phyloP scores from a whole-genome alignment of 2,113 vertebrate species.

The Aleadryas rufinucha region DNA sequence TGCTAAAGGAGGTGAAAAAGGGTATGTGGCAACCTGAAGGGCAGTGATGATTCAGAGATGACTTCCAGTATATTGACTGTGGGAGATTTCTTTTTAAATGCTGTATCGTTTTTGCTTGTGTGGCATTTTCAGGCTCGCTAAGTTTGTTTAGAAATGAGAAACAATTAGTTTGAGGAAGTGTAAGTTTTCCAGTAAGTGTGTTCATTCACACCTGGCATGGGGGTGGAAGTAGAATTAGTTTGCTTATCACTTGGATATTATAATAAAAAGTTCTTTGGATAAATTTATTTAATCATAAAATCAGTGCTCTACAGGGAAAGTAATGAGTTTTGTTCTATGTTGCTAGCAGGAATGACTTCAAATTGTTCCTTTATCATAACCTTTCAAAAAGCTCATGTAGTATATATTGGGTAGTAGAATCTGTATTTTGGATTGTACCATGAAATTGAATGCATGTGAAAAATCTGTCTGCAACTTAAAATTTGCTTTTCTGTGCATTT shows the following conservation, averaged over 20 bases:
- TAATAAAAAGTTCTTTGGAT: background rate
- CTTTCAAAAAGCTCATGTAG: conserved; percentile 21
- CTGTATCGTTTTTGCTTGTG: background rate
- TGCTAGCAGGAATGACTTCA: conserved; percentile 43
- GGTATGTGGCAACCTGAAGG: background rate
- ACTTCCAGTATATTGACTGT: background rate
- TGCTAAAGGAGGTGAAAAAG: background rate
- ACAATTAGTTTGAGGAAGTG: background rate
- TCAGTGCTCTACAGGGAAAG: background rate
- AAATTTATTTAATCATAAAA: conserved; percentile 17
- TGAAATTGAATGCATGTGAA: background rate
- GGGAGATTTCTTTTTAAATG: background rate
- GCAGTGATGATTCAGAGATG: background rate
- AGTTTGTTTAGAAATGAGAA: conserved; percentile 32
- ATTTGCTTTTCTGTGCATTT: background rate
- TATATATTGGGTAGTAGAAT: conserved; percentile 34
- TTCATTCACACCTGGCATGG: background rate
- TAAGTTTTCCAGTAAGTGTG: background rate
- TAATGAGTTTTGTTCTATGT: conserved; percentile 33
- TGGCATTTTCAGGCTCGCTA: background rate
- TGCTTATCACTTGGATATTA: conserved; percentile 7
- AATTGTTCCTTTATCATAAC: conserved; percentile 25
- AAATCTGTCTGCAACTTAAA: background rate
- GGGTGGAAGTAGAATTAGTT: background rate
- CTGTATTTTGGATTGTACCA: conserved; percentile 45